A percentile compares a stretch with the other conserved stretches of the same genome.
These are phyloP conservation scores for Ctenicera cuprea DNA, from an alignment of 2,888 invertebrate genomes.

Conservation along the genomic window DNA sequence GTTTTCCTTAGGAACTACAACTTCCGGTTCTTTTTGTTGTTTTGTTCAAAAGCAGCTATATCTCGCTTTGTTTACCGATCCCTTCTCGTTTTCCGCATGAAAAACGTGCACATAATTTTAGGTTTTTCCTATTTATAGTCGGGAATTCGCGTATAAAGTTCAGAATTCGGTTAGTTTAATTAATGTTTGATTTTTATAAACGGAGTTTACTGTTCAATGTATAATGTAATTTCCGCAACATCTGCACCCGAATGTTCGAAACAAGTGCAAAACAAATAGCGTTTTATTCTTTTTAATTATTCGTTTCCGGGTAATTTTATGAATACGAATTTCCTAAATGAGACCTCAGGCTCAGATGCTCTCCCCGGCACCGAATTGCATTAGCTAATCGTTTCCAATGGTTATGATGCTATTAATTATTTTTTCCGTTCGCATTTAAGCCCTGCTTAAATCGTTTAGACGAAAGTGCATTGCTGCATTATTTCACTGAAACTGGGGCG, in stretches of 20 bases:
- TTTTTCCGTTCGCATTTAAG: slow-evolving; percentile 15
- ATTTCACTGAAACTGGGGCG: too few species aligned
- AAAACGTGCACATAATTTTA: slow-evolving; percentile 14
- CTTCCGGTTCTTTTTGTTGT: slow-evolving; percentile 27
- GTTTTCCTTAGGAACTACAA: slow-evolving; percentile 22
- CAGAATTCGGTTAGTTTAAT: slow-evolving; percentile 21
- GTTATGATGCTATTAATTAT: slow-evolving; percentile 35
- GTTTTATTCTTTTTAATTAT: slow-evolving; percentile 38
- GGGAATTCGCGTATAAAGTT: not conserved
- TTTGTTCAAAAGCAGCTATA: not conserved
- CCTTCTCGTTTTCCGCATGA: not conserved
- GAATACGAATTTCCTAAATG: slow-evolving; percentile 35
- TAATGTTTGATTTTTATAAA: slow-evolving; percentile 12
- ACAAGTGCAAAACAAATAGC: slow-evolving; percentile 32
- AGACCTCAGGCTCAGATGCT: slow-evolving; percentile 40
- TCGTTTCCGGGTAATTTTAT: slow-evolving; percentile 42
- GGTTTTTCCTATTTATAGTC: not conserved
- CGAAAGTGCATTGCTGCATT: slow-evolving; percentile 1
- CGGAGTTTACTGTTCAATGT: slow-evolving; percentile 23
- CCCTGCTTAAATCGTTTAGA: not conserved
- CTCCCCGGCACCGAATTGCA: slow-evolving; percentile 18
- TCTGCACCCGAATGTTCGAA: slow-evolving; percentile 26
- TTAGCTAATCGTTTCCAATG: slow-evolving; percentile 38
- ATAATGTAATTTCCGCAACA: slow-evolving; percentile 29
- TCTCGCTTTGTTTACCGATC: not conserved